These are phyloP conservation scores for Drosophila nr. medialis DNA, from an alignment of 2,888 invertebrate genomes.

Conservation along the genomic window DNA sequence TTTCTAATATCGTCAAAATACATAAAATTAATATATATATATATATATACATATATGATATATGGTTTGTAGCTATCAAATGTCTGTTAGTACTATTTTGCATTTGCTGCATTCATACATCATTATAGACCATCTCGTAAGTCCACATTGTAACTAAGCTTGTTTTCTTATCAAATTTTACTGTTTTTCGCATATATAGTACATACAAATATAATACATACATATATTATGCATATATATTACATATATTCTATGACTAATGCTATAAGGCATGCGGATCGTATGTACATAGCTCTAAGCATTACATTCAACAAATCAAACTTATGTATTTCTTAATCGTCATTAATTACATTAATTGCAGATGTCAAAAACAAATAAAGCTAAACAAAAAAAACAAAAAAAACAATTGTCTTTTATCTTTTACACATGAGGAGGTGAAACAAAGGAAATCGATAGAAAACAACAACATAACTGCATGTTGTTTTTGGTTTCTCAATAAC, in stretches of 20 bases:
- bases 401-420: not conserved
- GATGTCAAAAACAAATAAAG: constrained; percentile 68
- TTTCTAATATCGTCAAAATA: constrained; percentile 57
- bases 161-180: constrained; percentile 59
- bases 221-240: constrained; percentile 23
- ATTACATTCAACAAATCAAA: constrained; percentile 32
- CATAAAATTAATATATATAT: constrained; percentile 16
- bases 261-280: constrained; percentile 29
- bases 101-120: constrained; percentile 32
- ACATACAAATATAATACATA: constrained; percentile 20
- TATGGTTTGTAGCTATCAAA: constrained; percentile 40
- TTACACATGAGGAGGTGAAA: not conserved
- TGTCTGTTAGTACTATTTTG: constrained; percentile 39
- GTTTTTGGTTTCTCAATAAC: not conserved
- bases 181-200: constrained; percentile 51
- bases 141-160: constrained; percentile 55
- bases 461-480: not conserved
- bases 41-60: constrained; percentile 34
- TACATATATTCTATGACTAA: constrained; percentile 13
- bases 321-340: constrained; percentile 64
- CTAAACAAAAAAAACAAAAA: constrained; percentile 46
- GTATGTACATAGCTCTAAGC: constrained; percentile 55
- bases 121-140: constrained; percentile 23
- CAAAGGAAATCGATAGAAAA: not conserved
- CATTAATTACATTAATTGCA: constrained; percentile 35